phyloP scores from a whole-genome alignment of 2,888 invertebrate species.

The Drosophila atroscutellata region DNA sequence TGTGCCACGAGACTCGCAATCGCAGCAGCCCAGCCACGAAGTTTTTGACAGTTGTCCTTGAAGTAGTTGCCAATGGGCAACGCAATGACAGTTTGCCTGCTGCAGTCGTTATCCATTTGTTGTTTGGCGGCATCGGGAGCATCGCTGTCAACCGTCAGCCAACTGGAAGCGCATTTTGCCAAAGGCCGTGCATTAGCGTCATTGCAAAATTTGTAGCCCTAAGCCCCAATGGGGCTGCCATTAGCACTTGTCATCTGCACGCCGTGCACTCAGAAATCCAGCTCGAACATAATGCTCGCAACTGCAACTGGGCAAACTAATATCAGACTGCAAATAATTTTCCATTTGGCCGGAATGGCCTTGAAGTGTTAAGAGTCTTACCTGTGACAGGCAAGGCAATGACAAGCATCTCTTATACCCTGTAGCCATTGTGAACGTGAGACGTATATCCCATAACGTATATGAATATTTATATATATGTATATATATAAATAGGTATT shows the following conservation, averaged over 20 bases:
- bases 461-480: neutral
- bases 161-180: slow-evolving; percentile 17
- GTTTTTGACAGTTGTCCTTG: slow-evolving; percentile 40
- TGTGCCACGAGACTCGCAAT: slow-evolving; percentile 20
- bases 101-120: slow-evolving; percentile 17
- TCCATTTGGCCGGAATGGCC: slow-evolving; percentile 58
- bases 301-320: slow-evolving; percentile 43
- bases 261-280: slow-evolving; percentile 37
- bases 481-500: neutral
- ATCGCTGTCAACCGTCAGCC: slow-evolving; percentile 39
- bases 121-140: slow-evolving; percentile 3
- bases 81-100: slow-evolving; percentile 1
- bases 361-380: slow-evolving; percentile 54
- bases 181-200: slow-evolving; percentile 49
- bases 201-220: slow-evolving; percentile 20
- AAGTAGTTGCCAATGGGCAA: slow-evolving; percentile 19
- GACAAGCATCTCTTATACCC: neutral
- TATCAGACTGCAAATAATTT: slow-evolving; percentile 65
- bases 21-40: slow-evolving; percentile 13
- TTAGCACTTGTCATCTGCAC: slow-evolving; percentile 53
- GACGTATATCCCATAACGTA: neutral
- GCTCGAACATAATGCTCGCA: neutral
- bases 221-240: slow-evolving; percentile 19
- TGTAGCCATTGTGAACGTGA: neutral
- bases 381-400: slow-evolving; percentile 30